Conservation (phyloP, 1,140 invertebrate species). For the Portunus trituberculatus region DNA sequence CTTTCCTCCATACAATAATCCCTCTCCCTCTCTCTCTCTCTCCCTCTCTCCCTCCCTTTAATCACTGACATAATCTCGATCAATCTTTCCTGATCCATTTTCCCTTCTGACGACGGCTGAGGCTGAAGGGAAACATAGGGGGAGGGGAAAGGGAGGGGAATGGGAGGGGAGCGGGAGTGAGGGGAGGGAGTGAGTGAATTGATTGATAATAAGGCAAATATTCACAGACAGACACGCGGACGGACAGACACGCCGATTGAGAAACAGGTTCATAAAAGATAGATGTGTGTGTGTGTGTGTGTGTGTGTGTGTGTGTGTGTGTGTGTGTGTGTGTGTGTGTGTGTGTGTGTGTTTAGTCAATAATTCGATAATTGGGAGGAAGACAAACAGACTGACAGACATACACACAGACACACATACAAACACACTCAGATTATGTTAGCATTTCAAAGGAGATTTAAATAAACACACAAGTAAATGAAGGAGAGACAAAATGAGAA, state of each 20-base stretch:
- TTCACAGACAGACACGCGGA: constrained; percentile 1
- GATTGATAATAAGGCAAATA: constrained; percentile 11
- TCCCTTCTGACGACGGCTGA: neutral
- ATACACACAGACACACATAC: no score
- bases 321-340: no score
- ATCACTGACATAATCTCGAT: constrained; percentile 64
- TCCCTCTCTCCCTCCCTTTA: neutral
- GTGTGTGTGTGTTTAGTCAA: no score
- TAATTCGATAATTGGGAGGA: no score
- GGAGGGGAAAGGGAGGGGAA: neutral
- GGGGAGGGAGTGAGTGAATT: neutral
- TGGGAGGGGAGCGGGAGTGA: neutral
- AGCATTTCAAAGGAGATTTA: no score
- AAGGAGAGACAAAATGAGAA: no score
- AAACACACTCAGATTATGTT: no score
- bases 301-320: no score
- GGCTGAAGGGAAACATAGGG: no score
- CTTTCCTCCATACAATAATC: neutral
- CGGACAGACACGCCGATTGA: neutral
- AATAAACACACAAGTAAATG: no score
- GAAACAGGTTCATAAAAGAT: neutral
- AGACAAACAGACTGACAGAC: no score
- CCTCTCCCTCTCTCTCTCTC: neutral
- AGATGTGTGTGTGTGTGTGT: no score
- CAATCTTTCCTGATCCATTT: constrained; percentile 49